Base-by-base conservation (phyloP, 2,888 invertebrate genomes). In the Atethmia centrago region DNA sequence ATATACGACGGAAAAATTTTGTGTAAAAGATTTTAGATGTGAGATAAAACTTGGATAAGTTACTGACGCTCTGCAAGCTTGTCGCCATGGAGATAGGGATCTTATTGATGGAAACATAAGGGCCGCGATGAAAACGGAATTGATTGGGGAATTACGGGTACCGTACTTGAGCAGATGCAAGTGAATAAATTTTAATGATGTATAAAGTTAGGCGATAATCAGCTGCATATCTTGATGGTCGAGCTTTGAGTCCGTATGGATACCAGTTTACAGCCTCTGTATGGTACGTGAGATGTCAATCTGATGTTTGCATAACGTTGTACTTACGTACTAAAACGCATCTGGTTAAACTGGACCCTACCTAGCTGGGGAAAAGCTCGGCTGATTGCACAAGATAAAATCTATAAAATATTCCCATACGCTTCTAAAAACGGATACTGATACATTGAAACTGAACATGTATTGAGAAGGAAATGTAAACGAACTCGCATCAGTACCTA, bases 1-100 rank as follows among this genome's bases (percentile, higher is more conserved):
- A 82, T 82, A 71, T 82, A 79, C 82, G 64, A 75, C n/a, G 63
- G 66, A 82, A 82, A 82, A 82, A 82, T 68, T 79, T 36, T 77
- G 64, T 76, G 79, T 71, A 58, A 68, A 66, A 72, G 69, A 76
- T 82, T 82, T 82, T 51, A 79, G 82, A 77, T 73, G 68, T 56
- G 31, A 82, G 79, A 82, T 82, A 70, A 79, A 66, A 66, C 58
- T 51, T 53, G 56, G 45, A 58, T 72, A 80, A 82, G 61, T 79
- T 72, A 82, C 40, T 28, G 61, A 74, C 28, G 53, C 31, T 64
- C 61, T 59, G 65, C 65, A 70, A 51, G 59, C 66, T 66, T 71
- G 71, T 80, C 69, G 66, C 47, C 36, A 21, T 1, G 8, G 0
- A 64, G 82, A 82, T 82, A 79, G 14, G 25, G n/a, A 82, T 79